phyloP scores from a whole-genome alignment of 2,888 invertebrate species.

The Plebejus anna region DNA sequence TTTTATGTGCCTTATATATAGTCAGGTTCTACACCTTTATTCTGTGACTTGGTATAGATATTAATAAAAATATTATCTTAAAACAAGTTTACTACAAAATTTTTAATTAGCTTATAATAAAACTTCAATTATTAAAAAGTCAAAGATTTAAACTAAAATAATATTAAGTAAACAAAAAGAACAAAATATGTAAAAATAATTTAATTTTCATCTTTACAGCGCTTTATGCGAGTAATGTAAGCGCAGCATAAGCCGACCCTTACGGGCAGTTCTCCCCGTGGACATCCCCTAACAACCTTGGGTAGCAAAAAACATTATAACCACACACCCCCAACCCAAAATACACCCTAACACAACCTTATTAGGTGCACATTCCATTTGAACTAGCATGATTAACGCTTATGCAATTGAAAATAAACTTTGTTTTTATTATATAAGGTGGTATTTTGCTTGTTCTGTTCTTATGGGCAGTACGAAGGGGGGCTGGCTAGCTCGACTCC shows the following conservation, averaged over 20 bases:
- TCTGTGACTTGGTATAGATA: too few species aligned
- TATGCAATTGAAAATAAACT: background rate
- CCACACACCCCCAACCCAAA: slow-evolving; percentile 44
- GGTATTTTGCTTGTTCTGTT: background rate
- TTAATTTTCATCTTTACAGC: background rate
- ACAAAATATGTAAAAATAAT: background rate
- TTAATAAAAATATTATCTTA: too few species aligned
- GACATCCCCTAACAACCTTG: slow-evolving; percentile 67
- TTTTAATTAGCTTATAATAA: too few species aligned
- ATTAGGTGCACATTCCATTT: background rate
- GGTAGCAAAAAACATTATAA: slow-evolving; percentile 64
- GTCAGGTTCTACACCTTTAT: too few species aligned
- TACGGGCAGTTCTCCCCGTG: slow-evolving; percentile 77
- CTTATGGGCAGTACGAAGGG: slow-evolving; percentile 20
- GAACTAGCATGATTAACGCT: background rate
- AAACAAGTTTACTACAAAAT: too few species aligned
- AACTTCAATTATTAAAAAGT: too few species aligned
- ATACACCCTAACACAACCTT: slow-evolving; percentile 41
- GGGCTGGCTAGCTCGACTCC: slow-evolving; percentile 23
- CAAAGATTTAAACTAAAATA: slow-evolving; percentile 68
- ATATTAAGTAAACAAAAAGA: background rate
- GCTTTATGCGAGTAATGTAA: background rate
- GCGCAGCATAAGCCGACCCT: slow-evolving; percentile 44
- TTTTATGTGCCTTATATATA: too few species aligned
- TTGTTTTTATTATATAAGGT: background rate